These are phyloP conservation scores for Zoanthus solanderi DNA, from an alignment of 92 coral and sea anemone genomes.

Conservation along the genomic window DNA sequence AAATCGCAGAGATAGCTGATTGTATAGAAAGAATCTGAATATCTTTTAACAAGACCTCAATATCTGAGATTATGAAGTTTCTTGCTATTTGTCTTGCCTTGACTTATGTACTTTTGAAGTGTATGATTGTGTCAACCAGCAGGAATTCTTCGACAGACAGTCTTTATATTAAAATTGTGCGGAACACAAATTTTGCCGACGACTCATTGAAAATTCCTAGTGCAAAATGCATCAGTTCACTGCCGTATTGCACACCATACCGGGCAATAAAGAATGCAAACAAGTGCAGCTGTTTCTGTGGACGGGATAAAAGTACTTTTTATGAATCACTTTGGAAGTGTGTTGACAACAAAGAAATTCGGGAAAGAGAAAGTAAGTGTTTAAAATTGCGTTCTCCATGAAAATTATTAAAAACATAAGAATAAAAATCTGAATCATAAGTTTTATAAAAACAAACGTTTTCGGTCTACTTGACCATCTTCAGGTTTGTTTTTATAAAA, in stretches of 20 bases:
- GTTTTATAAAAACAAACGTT: too few species aligned
- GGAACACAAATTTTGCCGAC: constrained; percentile 15
- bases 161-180: background rate
- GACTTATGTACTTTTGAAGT: background rate
- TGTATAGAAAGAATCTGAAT: background rate
- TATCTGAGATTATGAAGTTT: background rate
- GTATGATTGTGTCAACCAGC: background rate
- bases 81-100: background rate
- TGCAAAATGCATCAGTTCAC: background rate
- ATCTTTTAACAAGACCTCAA: background rate
- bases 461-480: too few species aligned
- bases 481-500: too few species aligned
- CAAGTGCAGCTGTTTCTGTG: constrained; percentile 39
- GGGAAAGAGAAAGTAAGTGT: constrained; percentile 29
- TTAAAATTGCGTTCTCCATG: too few species aligned
- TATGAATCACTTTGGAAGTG: constrained; percentile 37
- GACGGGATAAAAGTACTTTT: constrained; percentile 38
- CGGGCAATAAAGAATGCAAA: background rate
- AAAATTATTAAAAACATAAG: too few species aligned
- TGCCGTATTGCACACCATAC: background rate
- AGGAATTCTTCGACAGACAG: background rate
- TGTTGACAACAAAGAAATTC: constrained; percentile 9
- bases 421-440: too few species aligned
- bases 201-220: constrained; percentile 4
- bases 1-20: background rate